A percentile compares a stretch with the other conserved stretches of the same genome.
Conservation (phyloP, 2,113 vertebrate species). For the Acrocephalus arundinaceus region DNA sequence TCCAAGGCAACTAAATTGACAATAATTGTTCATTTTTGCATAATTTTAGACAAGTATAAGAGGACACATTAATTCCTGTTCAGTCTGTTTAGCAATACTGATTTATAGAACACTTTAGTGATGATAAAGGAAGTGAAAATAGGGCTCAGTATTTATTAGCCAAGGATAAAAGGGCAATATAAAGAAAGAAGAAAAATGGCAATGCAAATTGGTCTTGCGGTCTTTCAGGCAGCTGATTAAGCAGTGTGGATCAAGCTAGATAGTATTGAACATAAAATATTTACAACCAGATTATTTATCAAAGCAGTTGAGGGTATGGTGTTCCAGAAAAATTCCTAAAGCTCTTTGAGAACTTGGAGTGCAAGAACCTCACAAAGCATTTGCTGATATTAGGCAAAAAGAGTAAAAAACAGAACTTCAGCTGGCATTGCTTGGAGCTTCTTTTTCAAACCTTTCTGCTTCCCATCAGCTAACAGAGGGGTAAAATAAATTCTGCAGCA, state of each 20-base stretch:
- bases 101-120: background rate
- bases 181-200: background rate
- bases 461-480: background rate
- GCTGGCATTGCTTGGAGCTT: background rate
- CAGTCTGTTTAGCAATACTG: background rate
- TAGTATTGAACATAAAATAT: background rate
- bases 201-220: background rate
- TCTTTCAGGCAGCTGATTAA: background rate
- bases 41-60: background rate
- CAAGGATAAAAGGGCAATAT: background rate
- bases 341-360: background rate
- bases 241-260: background rate
- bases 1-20: background rate
- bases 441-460: background rate
- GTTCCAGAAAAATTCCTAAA: background rate
- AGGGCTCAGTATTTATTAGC: background rate
- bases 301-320: background rate
- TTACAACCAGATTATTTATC: background rate
- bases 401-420: background rate
- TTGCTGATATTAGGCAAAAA: background rate
- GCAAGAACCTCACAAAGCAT: background rate
- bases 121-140: background rate
- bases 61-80: background rate
- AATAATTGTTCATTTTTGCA: background rate
- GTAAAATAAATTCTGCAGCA: background rate